Evolutionary conservation across 2,797 vertebrate species (phyloP).

Genomic region (Fistularia tabacaria): DNA sequence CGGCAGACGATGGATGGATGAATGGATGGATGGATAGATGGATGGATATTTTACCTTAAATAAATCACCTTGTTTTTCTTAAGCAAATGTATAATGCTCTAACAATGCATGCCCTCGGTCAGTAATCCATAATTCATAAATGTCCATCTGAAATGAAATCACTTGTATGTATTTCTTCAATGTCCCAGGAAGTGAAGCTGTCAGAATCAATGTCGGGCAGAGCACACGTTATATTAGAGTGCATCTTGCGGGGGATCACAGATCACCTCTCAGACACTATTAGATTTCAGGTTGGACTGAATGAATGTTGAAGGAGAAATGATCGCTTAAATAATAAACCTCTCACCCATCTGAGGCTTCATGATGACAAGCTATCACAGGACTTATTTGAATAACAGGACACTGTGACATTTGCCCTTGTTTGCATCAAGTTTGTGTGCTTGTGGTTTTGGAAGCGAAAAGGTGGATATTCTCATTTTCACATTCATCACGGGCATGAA

Average conservation of each 20-base stretch:
- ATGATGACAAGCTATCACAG: constrained; percentile 2
- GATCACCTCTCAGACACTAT: constrained; percentile 15
- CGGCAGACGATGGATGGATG: too few relatives aligned
- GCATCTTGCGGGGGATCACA: constrained; percentile 31
- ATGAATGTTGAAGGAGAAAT: constrained; percentile 1
- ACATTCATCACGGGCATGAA: too few relatives aligned
- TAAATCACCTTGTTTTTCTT: too few relatives aligned
- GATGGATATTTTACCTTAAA: too few relatives aligned
- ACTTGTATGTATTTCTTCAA: constrained; percentile 6
- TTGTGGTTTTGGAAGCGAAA: background rate
- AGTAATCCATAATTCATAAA: constrained; percentile 28
- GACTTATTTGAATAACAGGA: too few relatives aligned
- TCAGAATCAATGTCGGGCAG: constrained; percentile 28
- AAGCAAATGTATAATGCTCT: too few relatives aligned
- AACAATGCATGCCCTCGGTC: constrained; percentile 9
- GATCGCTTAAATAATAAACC: constrained; percentile 5
- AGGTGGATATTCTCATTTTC: too few relatives aligned
- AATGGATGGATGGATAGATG: too few relatives aligned
- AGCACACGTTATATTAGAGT: constrained; percentile 29
- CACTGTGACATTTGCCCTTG: too few relatives aligned
- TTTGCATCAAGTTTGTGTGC: background rate
- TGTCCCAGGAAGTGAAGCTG: constrained; percentile 4
- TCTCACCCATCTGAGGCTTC: background rate
- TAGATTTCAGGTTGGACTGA: constrained; percentile 14
- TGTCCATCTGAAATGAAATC: background rate